Evolutionary conservation across 2,797 vertebrate species (phyloP), one percentile per base, ranked within the genome.

Genomic region (Anguilla marmorata): DNA sequence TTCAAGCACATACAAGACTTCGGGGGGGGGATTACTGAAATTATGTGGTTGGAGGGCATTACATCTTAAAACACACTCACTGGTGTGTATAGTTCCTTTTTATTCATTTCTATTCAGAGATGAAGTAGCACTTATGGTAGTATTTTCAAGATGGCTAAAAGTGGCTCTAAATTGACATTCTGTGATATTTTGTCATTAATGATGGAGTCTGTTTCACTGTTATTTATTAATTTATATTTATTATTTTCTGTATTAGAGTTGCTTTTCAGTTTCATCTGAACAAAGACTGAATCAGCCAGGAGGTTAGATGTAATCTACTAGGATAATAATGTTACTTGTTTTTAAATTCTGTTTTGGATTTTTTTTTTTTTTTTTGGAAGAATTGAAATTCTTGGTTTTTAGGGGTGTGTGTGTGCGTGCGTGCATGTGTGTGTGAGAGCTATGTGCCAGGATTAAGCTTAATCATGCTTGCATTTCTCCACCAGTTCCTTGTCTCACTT

Each of bases 381-480:
- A 69, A 74, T 76, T 88, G 83, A 76, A 58, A 50, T 54, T 52
- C 4, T 84, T 52, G 48, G 2, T 9, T 54, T 84, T 16, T 41
- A 7, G 74, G 85, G 90, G 30, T 80, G 90, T 87, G 41, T 90
- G 90, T 85, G 82, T 58, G 87, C 19, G 79, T 87, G 82, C 86
- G 86, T 12, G 89, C 8, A 90, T 69, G 37, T 63, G 56, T 56
- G 52, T 79, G 82, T 66, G 82, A 56, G 50, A 54, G 88, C 41
- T 45, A 45, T 45, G 56, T 19, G 52, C n/a, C 85, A 79, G 41
- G 19, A 74, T 80, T 93, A 93, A 94, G 94, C 94, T 92, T 94
- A 91, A 86, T 90, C 90, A 88, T 86, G 24, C 82, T 92, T 89
- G 92, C 24, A 27, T 88, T 30, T 91, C 58, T 90, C 48, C 90